Evolutionary conservation across 2,888 invertebrate genomes (phyloP).

Genomic region (Leptopilina myrica): DNA sequence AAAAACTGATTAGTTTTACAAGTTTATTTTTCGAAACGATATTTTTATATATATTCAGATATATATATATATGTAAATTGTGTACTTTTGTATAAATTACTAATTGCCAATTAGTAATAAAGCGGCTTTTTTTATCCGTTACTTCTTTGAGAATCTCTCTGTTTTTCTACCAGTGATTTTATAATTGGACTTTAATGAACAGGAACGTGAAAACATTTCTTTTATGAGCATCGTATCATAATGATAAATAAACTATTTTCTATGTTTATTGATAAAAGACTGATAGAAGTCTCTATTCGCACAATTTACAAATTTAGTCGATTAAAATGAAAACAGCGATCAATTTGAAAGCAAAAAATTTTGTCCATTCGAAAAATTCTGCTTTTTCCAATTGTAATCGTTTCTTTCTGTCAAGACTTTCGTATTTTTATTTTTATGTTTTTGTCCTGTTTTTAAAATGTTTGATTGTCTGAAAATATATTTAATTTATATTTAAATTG

Average conservation of each 20-base stretch:
- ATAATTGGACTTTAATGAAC: slow-evolving; percentile 13
- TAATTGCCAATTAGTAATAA: not conserved
- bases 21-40: slow-evolving; percentile 18
- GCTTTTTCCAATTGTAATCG: too few species aligned
- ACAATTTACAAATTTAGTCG: not conserved
- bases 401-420: too few species aligned
- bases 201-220: slow-evolving; percentile 3
- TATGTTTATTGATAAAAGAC: slow-evolving; percentile 28
- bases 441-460: too few species aligned
- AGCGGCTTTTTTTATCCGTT: not conserved
- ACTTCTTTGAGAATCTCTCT: not conserved
- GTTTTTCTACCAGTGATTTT: not conserved
- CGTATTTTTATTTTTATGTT: too few species aligned
- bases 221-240: not conserved
- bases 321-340: too few species aligned
- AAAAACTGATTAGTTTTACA: slow-evolving; percentile 14
- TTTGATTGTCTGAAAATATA: too few species aligned
- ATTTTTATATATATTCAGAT: slow-evolving; percentile 2
- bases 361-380: too few species aligned
- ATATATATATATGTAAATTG: slow-evolving; percentile 12
- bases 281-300: slow-evolving; percentile 11
- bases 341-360: too few species aligned
- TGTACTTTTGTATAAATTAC: slow-evolving; percentile 8
- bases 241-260: slow-evolving; percentile 3
- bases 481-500: too few species aligned